Evolutionary conservation across 2,113 vertebrate genomes (phyloP), one percentile per base, ranked within the genome.

Genomic region (Burhinus oedicnemus): DNA sequence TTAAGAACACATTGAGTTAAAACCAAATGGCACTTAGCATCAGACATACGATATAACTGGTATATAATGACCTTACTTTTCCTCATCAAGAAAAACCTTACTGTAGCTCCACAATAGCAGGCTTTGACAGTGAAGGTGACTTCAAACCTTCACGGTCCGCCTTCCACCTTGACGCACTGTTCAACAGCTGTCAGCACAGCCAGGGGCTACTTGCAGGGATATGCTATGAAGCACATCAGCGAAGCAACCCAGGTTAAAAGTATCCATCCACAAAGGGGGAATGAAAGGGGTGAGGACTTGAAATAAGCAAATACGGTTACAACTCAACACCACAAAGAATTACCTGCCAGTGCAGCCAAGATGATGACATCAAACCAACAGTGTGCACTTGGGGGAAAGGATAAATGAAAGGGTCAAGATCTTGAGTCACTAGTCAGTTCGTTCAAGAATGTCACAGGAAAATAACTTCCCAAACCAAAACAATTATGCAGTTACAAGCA

Each of bases 81-180:
- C 21, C 15, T 60, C 23, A 32, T 47, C 23, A 64, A 51, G 44
- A 54, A 60, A 54, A 87, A 40, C 38, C 5, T 27, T 26, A 36
- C 13, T 29, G 12, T 2, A 64, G 38, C 40, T 82, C 30, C 40
- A 32, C 40, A 89, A 12, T 0, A 85, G 57, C 42, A 60, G 42
- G 20, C n/a, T 76, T 36, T 25, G 47, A 32, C 57, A 68, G 32
- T 1, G 6, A 66, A 36, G 12, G 25, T 11, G 60, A 70, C 12
- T 19, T 25, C 27, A 78, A 29, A 70, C 57, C 12, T 15, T 65
- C 2, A 12, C 0, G 1, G 34, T 25, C 15, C 1, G 1, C 5
- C 14, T 49, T 36, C 22, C 27, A 61, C 51, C 55, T 6, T 1
- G 20, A 15, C 5, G 34, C 11, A 9, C 38, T 4, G 9, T 8